Conservation (phyloP, 2,113 vertebrate species). For the Tychaedon coryphoeus region DNA sequence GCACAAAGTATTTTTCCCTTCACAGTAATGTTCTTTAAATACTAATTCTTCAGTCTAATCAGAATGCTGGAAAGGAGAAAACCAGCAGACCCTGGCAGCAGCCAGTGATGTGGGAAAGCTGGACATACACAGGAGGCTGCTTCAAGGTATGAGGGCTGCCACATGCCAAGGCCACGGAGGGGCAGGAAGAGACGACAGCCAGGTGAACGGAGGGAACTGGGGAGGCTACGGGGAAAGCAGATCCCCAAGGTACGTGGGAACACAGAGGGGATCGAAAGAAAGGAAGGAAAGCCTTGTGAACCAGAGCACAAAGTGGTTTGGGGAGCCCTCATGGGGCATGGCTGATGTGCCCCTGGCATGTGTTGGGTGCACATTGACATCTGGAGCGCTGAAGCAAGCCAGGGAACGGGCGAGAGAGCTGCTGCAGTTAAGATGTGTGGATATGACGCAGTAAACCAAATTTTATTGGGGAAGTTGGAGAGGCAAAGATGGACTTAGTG, state of each 20-base stretch:
- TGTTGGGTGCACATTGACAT: fast-evolving
- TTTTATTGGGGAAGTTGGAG: background rate
- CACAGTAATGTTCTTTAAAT: background rate
- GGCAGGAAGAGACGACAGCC: background rate
- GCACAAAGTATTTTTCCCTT: background rate
- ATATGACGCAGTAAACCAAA: background rate
- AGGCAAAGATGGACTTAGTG: background rate
- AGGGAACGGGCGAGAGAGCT: background rate
- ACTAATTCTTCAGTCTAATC: background rate
- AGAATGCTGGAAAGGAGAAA: background rate
- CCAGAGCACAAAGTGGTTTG: fast-evolving
- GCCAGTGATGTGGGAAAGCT: background rate
- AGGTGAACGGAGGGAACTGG: fast-evolving
- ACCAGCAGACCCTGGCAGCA: background rate
- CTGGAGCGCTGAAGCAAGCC: background rate
- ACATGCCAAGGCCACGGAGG: fast-evolving
- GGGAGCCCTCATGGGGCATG: background rate
- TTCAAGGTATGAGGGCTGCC: fast-evolving
- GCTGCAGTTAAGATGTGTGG: background rate
- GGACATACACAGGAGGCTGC: background rate
- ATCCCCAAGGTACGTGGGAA: fast-evolving
- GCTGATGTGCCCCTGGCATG: fast-evolving
- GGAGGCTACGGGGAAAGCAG: background rate
- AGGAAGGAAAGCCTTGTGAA: background rate
- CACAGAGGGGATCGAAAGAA: fast-evolving